phyloP scores from a whole-genome alignment of 2,797 vertebrate species.

The Graptemys geographica region DNA sequence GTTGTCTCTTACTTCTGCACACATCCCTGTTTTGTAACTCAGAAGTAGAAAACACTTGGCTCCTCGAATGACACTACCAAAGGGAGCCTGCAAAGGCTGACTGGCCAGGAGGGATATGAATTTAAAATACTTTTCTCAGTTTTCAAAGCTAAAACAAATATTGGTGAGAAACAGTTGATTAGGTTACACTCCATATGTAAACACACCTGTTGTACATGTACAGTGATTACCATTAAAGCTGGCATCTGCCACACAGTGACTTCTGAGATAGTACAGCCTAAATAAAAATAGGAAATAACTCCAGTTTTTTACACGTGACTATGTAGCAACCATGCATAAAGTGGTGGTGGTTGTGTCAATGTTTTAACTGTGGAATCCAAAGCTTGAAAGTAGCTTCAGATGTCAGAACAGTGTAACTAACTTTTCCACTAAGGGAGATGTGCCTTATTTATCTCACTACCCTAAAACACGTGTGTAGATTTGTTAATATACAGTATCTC shows the following conservation, averaged over 20 bases:
- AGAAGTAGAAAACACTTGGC: neutral
- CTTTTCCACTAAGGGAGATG: neutral
- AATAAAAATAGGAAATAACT: neutral
- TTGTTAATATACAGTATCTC: neutral
- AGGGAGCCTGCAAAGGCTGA: neutral
- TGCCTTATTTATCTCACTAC: neutral
- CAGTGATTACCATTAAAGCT: neutral
- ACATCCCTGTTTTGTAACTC: neutral
- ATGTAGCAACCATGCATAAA: accelerated
- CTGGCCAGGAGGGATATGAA: neutral
- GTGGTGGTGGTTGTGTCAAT: neutral
- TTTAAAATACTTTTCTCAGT: neutral
- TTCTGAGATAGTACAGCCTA: neutral
- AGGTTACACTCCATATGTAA: neutral
- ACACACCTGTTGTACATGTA: neutral
- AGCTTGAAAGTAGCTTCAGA: neutral
- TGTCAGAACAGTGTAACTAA: neutral
- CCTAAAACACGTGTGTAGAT: neutral
- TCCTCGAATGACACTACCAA: neutral
- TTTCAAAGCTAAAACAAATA: neutral
- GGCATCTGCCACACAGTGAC: neutral
- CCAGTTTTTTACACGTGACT: neutral
- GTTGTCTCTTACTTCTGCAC: neutral
- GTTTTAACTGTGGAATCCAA: neutral
- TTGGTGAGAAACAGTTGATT: neutral